These are phyloP conservation scores for Lithobates pipiens DNA, from an alignment of 2,797 vertebrate genomes.

Conservation along the genomic window DNA sequence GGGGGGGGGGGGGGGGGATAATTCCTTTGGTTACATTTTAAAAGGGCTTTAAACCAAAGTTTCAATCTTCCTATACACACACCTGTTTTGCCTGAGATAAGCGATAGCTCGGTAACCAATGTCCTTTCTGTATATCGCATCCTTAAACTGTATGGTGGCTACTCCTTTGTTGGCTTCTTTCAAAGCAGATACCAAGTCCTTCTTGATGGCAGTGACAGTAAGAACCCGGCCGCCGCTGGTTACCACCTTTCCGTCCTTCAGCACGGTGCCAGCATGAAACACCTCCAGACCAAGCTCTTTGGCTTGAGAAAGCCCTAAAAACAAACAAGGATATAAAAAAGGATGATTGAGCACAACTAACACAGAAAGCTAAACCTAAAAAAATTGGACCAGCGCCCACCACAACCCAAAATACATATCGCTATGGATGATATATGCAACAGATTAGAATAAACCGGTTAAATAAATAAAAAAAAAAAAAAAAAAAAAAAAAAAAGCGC, in stretches of 20 bases:
- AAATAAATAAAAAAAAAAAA: too few species aligned
- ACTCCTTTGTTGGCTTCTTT: slow-evolving; percentile 83
- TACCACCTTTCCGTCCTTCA: slow-evolving; percentile 81
- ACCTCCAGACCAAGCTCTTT: slow-evolving; percentile 84
- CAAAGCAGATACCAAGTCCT: slow-evolving; percentile 80
- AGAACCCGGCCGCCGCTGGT: slow-evolving; percentile 92
- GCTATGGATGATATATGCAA: too few species aligned
- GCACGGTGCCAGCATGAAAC: slow-evolving; percentile 90
- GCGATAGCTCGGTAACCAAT: slow-evolving; percentile 87
- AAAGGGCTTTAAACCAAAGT: too few species aligned
- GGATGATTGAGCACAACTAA: background rate
- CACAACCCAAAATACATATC: too few species aligned
- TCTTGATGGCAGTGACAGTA: slow-evolving; percentile 82
- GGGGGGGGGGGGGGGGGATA: too few species aligned
- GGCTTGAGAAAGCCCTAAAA: slow-evolving; percentile 82
- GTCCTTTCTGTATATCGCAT: slow-evolving; percentile 85
- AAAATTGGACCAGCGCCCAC: too few species aligned
- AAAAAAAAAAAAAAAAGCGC: too few species aligned
- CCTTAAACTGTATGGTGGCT: slow-evolving; percentile 81
- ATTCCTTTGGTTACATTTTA: too few species aligned
- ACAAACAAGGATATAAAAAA: too few species aligned
- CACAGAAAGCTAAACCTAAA: background rate
- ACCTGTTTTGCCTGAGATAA: slow-evolving; percentile 86
- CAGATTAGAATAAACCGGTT: too few species aligned
- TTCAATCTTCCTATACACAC: slow-evolving; percentile 74